These are phyloP conservation scores for Anticlea derivata DNA, from an alignment of 2,888 invertebrate genomes.

Conservation along the genomic window DNA sequence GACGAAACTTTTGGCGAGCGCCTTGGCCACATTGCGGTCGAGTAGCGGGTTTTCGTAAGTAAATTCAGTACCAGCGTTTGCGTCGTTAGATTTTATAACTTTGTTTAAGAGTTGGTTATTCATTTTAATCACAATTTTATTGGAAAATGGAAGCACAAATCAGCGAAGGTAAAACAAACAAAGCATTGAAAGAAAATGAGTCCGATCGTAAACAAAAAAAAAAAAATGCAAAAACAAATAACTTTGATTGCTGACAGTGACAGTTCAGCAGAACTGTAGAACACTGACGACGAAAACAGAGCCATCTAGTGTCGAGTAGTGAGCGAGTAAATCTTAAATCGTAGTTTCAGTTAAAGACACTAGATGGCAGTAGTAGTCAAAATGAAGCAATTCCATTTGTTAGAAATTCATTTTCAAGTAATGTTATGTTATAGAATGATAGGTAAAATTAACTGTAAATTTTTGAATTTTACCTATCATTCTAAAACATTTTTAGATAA, in stretches of 20 bases:
- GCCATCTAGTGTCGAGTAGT: slow-evolving; percentile 34
- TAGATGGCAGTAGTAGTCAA: slow-evolving; percentile 25
- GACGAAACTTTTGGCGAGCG: slow-evolving; percentile 66
- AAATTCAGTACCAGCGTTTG: slow-evolving; percentile 53
- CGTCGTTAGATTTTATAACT: slow-evolving; percentile 56
- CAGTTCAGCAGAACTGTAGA: not conserved
- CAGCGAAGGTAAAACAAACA: too few species aligned
- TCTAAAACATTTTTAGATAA: too few species aligned
- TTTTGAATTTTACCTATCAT: too few species aligned
- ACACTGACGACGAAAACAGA: not conserved
- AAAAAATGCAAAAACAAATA: too few species aligned
- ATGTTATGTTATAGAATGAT: too few species aligned
- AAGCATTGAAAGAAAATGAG: too few species aligned
- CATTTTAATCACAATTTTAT: slow-evolving; percentile 38
- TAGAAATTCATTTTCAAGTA: too few species aligned
- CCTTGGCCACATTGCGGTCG: slow-evolving; percentile 61
- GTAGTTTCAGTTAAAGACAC: slow-evolving; percentile 22
- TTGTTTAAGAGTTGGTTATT: slow-evolving; percentile 65
- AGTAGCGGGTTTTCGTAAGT: slow-evolving; percentile 64
- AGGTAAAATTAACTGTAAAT: too few species aligned
- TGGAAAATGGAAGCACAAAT: too few species aligned
- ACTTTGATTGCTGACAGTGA: not conserved
- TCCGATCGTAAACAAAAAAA: not conserved
- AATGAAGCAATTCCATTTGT: too few species aligned
- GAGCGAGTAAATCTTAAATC: slow-evolving; percentile 35